Evolutionary conservation across 2,888 invertebrate species (phyloP).

Genomic region (Icerya purchasi): DNA sequence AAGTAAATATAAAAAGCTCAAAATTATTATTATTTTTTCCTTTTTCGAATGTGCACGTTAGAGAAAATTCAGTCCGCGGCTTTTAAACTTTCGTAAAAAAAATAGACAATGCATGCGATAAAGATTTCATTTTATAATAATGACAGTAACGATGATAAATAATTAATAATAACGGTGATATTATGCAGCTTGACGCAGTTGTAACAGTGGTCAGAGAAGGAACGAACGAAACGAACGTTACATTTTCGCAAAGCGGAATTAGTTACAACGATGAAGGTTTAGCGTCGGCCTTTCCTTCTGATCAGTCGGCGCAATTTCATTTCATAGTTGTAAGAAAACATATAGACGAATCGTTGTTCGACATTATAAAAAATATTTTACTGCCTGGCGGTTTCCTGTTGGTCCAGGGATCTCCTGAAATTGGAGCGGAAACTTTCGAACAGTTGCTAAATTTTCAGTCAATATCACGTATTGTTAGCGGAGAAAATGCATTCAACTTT

Average conservation of each 20-base stretch:
- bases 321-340: not conserved
- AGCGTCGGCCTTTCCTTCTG: not conserved
- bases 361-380: not conserved
- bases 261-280: not conserved
- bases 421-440: not conserved
- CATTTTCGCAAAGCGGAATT: not conserved
- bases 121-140: too few relatives aligned
- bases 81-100: too few relatives aligned
- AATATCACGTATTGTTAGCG: not conserved
- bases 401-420: not conserved
- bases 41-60: too few relatives aligned
- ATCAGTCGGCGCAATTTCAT: not conserved
- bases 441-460: not conserved
- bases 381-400: not conserved
- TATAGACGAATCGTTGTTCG: not conserved
- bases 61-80: too few relatives aligned
- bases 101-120: too few relatives aligned
- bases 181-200: not conserved
- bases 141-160: too few relatives aligned
- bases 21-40: too few relatives aligned
- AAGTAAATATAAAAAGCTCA: too few relatives aligned
- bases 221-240: not conserved
- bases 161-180: too few relatives aligned
- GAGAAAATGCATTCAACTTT: not conserved
- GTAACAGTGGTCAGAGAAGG: not conserved